Evolutionary conservation across 1,140 invertebrate species (phyloP).

Genomic region (Camponotus floridanus): DNA sequence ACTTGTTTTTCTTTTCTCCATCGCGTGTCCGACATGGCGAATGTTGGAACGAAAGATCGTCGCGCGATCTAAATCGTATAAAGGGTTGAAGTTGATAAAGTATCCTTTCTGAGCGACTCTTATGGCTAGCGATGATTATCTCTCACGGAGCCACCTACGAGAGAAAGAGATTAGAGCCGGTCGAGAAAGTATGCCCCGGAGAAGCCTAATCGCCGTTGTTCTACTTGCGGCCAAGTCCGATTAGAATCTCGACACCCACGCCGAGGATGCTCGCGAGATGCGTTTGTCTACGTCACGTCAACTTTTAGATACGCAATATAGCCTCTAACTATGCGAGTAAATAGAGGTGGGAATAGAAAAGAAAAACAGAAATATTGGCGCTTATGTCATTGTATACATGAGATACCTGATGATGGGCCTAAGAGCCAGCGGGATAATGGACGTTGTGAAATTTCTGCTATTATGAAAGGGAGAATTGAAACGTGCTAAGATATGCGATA

Average conservation of each 20-base stretch:
- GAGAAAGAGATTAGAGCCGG: slow-evolving; percentile 35
- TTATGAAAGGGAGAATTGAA: neutral
- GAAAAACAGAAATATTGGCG: neutral
- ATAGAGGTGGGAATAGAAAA: neutral
- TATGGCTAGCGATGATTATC: slow-evolving; percentile 47
- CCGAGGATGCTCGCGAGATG: slow-evolving; percentile 2
- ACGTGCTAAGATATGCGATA: neutral
- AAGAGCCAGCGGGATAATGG: neutral
- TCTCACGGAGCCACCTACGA: slow-evolving; percentile 57
- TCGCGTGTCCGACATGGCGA: slow-evolving; percentile 7
- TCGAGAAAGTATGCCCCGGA: slow-evolving; percentile 26
- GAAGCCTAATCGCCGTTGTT: slow-evolving; percentile 70
- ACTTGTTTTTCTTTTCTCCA: neutral
- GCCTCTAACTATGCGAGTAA: neutral
- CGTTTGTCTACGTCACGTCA: slow-evolving; percentile 12
- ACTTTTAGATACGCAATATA: neutral
- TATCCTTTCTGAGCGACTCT: slow-evolving; percentile 27
- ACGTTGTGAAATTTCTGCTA: neutral
- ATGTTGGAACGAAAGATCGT: slow-evolving; percentile 14
- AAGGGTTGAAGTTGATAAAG: slow-evolving; percentile 64
- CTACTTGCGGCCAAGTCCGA: slow-evolving; percentile 59
- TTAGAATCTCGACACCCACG: slow-evolving; percentile 68
- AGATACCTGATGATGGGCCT: neutral
- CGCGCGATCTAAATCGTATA: slow-evolving; percentile 50
- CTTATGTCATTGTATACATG: neutral